These are phyloP conservation scores for Syngnathus floridae DNA, from an alignment of 2,113 vertebrate genomes.

Conservation along the genomic window DNA sequence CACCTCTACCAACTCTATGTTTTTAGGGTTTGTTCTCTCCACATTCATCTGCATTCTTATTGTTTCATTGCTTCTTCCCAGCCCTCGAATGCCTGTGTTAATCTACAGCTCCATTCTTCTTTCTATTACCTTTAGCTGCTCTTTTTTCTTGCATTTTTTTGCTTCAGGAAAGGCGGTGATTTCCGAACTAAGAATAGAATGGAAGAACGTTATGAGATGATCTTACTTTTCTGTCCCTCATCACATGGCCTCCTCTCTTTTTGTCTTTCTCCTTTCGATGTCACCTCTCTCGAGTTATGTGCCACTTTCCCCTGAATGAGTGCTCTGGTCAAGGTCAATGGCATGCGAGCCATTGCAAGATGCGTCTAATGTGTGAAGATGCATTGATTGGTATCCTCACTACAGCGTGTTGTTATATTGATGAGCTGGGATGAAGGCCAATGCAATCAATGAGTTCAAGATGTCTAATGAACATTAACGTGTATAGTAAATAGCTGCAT, in stretches of 20 bases:
- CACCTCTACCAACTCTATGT: conserved; percentile 37
- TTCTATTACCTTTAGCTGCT: conserved; percentile 31
- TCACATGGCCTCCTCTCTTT: conserved; percentile 9
- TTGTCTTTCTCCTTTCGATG: conserved; percentile 16
- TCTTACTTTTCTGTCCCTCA: conserved; percentile 8
- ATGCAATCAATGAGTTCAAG: conserved; percentile 1
- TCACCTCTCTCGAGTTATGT: conserved; percentile 31
- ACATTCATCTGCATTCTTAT: conserved; percentile 63
- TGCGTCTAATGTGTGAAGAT: not conserved
- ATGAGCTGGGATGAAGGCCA: conserved; percentile 4
- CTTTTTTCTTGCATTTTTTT: conserved; percentile 18
- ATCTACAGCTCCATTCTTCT: conserved; percentile 43
- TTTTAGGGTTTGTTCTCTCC: conserved; percentile 34
- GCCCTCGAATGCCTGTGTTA: conserved; percentile 32
- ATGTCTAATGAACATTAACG: not conserved
- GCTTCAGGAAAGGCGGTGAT: conserved; percentile 22
- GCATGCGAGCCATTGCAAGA: not conserved
- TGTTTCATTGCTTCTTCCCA: conserved; percentile 48
- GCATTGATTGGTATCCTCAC: not conserved
- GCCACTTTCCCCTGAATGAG: conserved; percentile 15
- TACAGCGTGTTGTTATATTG: not conserved
- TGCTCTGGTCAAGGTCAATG: conserved; percentile 21
- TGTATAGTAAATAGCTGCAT: no score
- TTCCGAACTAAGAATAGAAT: conserved; percentile 50
- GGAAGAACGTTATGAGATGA: conserved; percentile 52